These are phyloP conservation scores for Notolepis coatsorum DNA, from an alignment of 2,797 vertebrate species.

Conservation along the genomic window DNA sequence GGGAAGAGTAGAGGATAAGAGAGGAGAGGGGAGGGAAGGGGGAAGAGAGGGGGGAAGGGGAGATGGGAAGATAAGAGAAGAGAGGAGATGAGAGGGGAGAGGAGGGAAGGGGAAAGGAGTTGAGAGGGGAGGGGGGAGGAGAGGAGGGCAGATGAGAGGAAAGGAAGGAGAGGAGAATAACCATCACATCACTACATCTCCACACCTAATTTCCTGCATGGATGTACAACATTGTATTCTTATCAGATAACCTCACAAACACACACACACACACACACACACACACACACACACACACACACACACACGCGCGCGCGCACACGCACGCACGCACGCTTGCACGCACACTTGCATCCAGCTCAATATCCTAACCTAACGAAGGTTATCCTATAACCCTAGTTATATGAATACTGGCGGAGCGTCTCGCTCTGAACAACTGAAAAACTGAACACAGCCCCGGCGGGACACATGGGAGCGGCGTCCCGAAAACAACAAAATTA, in stretches of 20 bases:
- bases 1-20: conserved; percentile 6
- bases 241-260: conserved; percentile 4
- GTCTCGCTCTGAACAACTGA: no score
- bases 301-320: conserved; percentile 4
- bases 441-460: no score
- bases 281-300: neutral
- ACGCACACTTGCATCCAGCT: neutral
- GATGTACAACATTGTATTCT: neutral
- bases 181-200: neutral
- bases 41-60: conserved; percentile 49
- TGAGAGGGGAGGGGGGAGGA: conserved; percentile 5
- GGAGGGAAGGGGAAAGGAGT: no score
- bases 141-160: conserved; percentile 1
- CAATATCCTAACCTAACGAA: no score
- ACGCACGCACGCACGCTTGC: conserved; percentile 1
- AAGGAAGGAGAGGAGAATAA: neutral
- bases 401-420: no score
- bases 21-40: neutral
- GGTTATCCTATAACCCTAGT: no score
- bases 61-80: conserved; percentile 44
- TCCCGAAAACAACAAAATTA: no score
- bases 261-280: neutral
- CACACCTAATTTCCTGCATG: conserved; percentile 3
- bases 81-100: conserved; percentile 11
- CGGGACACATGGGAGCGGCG: no score